Percentiles rank a stretch among this genome's conserved stretches.
Evolutionary conservation across 2,113 vertebrate species (phyloP).

Genomic region (Holacanthus passer): DNA sequence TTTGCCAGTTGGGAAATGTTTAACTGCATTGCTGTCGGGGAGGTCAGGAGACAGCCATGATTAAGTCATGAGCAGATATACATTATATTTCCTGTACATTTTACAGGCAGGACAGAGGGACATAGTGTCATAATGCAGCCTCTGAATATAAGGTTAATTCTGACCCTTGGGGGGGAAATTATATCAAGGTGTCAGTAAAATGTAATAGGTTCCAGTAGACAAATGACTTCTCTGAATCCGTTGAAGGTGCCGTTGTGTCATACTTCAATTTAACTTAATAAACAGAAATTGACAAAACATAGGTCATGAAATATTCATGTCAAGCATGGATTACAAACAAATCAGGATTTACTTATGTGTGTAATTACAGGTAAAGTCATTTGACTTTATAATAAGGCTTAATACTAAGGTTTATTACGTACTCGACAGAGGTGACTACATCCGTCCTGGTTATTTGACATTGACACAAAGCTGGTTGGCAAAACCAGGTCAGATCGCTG

Average conservation of each 20-base stretch:
- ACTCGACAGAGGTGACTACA: not conserved
- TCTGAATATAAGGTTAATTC: not conserved
- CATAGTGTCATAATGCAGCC: not conserved
- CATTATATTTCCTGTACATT: not conserved
- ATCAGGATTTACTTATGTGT: not conserved
- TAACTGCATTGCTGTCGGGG: not conserved
- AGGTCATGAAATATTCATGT: not conserved
- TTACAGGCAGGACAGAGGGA: not conserved
- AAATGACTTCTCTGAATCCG: not conserved
- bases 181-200: not conserved
- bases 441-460: conserved; percentile 57
- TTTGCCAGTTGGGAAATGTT: conserved; percentile 23
- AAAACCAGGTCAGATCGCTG: conserved; percentile 56
- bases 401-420: not conserved
- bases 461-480: conserved; percentile 34
- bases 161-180: not conserved
- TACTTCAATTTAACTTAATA: not conserved
- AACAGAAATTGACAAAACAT: not conserved
- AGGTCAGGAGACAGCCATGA: not conserved
- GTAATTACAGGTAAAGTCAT: not conserved
- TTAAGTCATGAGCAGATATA: not conserved
- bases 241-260: not conserved
- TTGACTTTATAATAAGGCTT: not conserved
- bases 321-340: not conserved
- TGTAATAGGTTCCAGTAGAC: not conserved